Evolutionary conservation across 2,888 invertebrate species (phyloP).

Genomic region (Patella caerulea): DNA sequence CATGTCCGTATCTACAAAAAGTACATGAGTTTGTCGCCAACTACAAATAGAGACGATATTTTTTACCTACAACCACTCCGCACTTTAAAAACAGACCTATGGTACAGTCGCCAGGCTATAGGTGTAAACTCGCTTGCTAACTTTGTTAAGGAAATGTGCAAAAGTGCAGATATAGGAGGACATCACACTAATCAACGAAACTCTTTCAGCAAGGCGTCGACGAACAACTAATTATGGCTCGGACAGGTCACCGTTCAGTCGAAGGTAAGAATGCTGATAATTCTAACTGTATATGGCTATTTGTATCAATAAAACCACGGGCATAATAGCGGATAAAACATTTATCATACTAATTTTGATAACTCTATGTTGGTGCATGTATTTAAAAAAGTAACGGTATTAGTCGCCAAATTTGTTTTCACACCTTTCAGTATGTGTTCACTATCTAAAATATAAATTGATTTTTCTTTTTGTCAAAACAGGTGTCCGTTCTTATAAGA

Average conservation of each 20-base stretch:
- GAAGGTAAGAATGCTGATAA: constrained; percentile 1
- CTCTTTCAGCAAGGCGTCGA: constrained; percentile 1
- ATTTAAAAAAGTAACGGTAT: not conserved
- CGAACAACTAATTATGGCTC: constrained; percentile 3
- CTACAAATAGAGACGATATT: constrained; percentile 6
- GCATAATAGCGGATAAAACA: no score
- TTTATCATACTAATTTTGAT: no score
- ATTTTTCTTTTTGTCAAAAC: no score
- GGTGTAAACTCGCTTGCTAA: constrained; percentile 1
- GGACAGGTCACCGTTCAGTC: not conserved
- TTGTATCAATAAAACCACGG: not conserved
- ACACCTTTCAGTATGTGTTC: constrained; percentile 1
- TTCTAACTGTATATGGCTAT: constrained; percentile 1
- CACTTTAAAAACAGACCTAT: constrained; percentile 3
- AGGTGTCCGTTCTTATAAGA: no score
- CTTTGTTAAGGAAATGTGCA: constrained; percentile 6
- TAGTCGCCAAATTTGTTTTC: constrained; percentile 1
- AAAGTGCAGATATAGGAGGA: constrained; percentile 1
- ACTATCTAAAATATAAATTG: no score
- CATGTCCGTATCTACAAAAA: not conserved
- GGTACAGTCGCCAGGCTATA: constrained; percentile 3
- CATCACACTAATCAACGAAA: constrained; percentile 3
- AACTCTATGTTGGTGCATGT: no score
- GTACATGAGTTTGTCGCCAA: constrained; percentile 3
- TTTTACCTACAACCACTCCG: not conserved